A percentile compares a stretch with the other conserved stretches of the same genome.
These are phyloP conservation scores for Pseudomugil gertrudae DNA, from an alignment of 2,797 vertebrate genomes.

Conservation along the genomic window DNA sequence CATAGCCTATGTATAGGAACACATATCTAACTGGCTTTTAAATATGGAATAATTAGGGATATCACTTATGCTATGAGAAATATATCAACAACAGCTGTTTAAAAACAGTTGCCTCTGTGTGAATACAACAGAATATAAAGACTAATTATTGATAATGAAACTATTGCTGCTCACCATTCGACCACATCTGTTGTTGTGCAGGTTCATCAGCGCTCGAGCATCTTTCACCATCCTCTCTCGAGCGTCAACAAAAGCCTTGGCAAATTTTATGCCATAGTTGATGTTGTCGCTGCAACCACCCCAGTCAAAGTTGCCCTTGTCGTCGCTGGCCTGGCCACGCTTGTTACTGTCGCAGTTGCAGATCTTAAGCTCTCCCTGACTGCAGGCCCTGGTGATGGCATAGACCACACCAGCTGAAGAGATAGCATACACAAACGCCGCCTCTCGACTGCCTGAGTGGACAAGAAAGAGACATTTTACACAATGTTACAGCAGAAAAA, in stretches of 20 bases:
- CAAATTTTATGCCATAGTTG: constrained; percentile 94
- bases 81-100: background rate
- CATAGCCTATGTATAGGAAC: too few relatives aligned
- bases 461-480: background rate
- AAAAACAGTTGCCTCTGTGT: background rate
- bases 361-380: constrained; percentile 93
- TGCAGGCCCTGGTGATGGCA: constrained; percentile 94
- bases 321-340: constrained; percentile 86
- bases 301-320: constrained; percentile 93
- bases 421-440: constrained; percentile 97
- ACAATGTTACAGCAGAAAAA: background rate
- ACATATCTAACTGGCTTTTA: too few relatives aligned
- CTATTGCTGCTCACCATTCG: constrained; percentile 88
- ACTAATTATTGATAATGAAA: background rate
- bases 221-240: constrained; percentile 95
- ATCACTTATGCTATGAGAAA: background rate
- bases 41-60: background rate
- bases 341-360: constrained; percentile 92
- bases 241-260: constrained; percentile 95
- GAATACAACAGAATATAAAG: background rate
- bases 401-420: constrained; percentile 97
- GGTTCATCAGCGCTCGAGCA: constrained; percentile 94
- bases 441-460: constrained; percentile 91
- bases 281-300: constrained; percentile 98
- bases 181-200: constrained; percentile 97